Percentiles rank a stretch among this genome's conserved stretches.
phyloP scores from a whole-genome alignment of 1,140 invertebrate species.

The Uloborus diversus region DNA sequence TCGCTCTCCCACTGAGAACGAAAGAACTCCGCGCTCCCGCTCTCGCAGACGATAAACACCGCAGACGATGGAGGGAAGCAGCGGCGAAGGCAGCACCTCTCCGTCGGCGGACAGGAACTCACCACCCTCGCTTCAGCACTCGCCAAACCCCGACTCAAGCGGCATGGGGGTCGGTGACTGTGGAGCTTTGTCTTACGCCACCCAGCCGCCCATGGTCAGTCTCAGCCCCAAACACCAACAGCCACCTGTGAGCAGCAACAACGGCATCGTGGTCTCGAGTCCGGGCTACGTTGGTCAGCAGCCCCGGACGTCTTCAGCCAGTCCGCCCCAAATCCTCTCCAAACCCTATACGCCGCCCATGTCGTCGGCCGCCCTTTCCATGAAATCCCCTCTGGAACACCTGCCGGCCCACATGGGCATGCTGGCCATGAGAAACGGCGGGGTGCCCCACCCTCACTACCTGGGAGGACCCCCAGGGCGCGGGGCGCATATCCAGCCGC shows the following conservation, averaged over 20 bases:
- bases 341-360: conserved; percentile 52
- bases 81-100: conserved; percentile 53
- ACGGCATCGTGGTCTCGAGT: conserved; percentile 12
- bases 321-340: conserved; percentile 42
- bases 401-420: conserved; percentile 52
- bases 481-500: conserved; percentile 35
- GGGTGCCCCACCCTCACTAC: not conserved
- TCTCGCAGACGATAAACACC: too few relatives aligned
- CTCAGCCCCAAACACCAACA: conserved; percentile 4
- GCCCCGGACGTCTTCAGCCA: conserved; percentile 24
- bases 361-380: not conserved
- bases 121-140: conserved; percentile 23
- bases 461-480: not conserved
- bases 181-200: conserved; percentile 12
- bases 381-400: conserved; percentile 27
- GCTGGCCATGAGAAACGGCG: conserved; percentile 47
- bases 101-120: conserved; percentile 43
- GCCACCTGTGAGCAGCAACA: conserved; percentile 25
- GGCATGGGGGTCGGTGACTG: conserved; percentile 49
- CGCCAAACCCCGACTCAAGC: conserved; percentile 53
- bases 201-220: conserved; percentile 11
- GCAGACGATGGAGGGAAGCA: conserved; percentile 49
- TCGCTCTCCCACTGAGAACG: conserved; percentile 16
- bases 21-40: not conserved
- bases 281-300: not conserved